phyloP scores from a whole-genome alignment of 2,888 invertebrate species.

The Rhingia campestris region DNA sequence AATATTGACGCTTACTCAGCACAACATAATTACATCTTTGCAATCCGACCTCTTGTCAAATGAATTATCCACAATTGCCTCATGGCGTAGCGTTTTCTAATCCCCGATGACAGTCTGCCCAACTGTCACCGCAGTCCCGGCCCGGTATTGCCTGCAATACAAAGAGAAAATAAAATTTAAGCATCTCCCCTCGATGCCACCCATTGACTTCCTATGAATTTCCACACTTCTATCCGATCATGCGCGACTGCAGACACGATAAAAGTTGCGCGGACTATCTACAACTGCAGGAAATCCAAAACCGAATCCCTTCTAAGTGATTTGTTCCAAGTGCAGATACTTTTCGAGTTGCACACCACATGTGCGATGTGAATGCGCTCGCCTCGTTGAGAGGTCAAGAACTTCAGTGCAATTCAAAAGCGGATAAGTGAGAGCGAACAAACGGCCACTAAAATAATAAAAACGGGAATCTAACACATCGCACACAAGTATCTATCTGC shows the following conservation, averaged over 20 bases:
- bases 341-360: conserved; percentile 27
- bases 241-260: conserved; percentile 38
- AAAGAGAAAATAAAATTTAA: conserved; percentile 38
- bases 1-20: conserved; percentile 70
- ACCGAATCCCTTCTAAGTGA: conserved; percentile 43
- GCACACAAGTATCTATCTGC: conserved; percentile 33
- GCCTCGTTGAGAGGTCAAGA: conserved; percentile 67
- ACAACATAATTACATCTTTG: conserved; percentile 63
- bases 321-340: conserved; percentile 39
- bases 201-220: conserved; percentile 52
- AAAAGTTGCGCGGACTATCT: conserved; percentile 7
- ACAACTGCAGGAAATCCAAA: conserved; percentile 11
- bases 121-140: conserved; percentile 53
- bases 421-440: conserved; percentile 43
- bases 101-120: conserved; percentile 3
- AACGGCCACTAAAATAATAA: conserved; percentile 55
- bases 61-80: conserved; percentile 23
- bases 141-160: conserved; percentile 40
- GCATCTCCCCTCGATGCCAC: conserved; percentile 60
- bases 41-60: conserved; percentile 49
- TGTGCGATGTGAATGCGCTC: conserved; percentile 30
- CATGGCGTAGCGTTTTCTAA: conserved; percentile 15
- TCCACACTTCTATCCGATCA: conserved; percentile 58
- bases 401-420: conserved; percentile 60
- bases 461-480: conserved; percentile 51